A percentile compares a stretch with the other conserved stretches of the same genome.
These are phyloP conservation scores for Rhopilema esculentum DNA, from an alignment of 30 jellyfish, hydroid and myxozoan species.

Conservation along the genomic window DNA sequence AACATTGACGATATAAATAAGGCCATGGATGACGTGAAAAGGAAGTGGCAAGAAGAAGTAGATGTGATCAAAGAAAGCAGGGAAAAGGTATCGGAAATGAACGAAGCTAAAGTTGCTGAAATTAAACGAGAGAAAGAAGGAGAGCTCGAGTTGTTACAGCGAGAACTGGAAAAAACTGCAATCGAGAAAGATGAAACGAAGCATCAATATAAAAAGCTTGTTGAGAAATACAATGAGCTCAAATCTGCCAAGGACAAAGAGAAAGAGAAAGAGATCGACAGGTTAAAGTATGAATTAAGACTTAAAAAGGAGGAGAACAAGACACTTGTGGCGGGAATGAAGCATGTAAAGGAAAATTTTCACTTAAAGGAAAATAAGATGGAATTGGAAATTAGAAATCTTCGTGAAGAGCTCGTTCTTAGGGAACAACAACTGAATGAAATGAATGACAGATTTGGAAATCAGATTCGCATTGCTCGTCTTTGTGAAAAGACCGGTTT, in stretches of 20 bases:
- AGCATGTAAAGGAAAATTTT: not conserved
- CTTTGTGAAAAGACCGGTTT: not conserved
- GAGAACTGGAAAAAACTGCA: not conserved
- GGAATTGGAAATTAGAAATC: not conserved
- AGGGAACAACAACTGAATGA: slow-evolving; percentile 7
- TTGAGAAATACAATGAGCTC: not conserved
- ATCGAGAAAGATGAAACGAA: not conserved
- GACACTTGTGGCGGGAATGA: not conserved
- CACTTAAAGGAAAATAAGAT: not conserved
- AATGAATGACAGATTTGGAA: not conserved
- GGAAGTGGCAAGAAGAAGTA: not conserved
- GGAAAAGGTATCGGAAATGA: no score
- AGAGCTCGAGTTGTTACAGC: not conserved
- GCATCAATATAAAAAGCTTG: not conserved
- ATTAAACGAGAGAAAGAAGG: not conserved
- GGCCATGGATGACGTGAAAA: not conserved
- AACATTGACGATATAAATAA: not conserved
- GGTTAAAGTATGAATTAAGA: not conserved
- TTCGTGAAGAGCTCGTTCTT: not conserved
- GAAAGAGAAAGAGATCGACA: not conserved
- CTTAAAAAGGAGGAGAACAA: not conserved
- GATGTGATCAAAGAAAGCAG: not conserved
- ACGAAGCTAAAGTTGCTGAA: no score
- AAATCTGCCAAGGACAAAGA: not conserved
- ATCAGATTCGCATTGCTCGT: not conserved